Base-by-base conservation (phyloP, 2,888 invertebrate species). In the Crematogaster levior region DNA sequence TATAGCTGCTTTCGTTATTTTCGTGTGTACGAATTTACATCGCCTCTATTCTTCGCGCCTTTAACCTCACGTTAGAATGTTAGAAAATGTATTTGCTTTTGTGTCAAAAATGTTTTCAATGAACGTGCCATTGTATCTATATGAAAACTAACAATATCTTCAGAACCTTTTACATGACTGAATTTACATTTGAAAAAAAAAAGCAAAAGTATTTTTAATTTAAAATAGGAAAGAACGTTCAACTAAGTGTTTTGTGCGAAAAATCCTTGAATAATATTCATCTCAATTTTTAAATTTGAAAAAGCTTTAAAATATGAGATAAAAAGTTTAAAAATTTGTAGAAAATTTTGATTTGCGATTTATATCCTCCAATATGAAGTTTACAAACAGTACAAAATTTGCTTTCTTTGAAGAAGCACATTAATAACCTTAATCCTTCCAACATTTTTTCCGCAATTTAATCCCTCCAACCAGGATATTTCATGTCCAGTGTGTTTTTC, bases 1-100 rank as follows among this genome's bases (percentile, higher is more conserved):
- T 63, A 27, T 40, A 63, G 63, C 40, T 65, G 65, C 66, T 77
- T 66, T 66, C 66, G 77, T 66, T 77, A 56, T 43, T 66, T 56
- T 53, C 27, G 37, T 21, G 27, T 48, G 21, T 37, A 21, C 66
- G 53, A 77, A 56, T 43, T 77, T 66, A 30, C 34, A 21, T 30
- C 1, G 12, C 6, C 12, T 65, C 51, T 53, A 75, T 74, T 74
- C 48, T 48, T 74, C 9, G 74, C 48, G 37, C 61, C 18, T 74
- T 70, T 40, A 48, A 61, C 60, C 46, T 68, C 21, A 21, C 48
- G 51, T n/a, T n/a, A n/a, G n/a, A 53, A 30, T 65, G 27, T 43
- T 51, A 15, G 53, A 40, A 65, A 53, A 75, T 65, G 53, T 65
- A 40, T 75, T 21, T 21, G 24, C 18, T 63, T 63, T 75, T 65